Percentiles rank a stretch among this genome's conserved stretches.
These are phyloP conservation scores for Drosophila multiciliata DNA, from an alignment of 2,888 invertebrate species.

Conservation along the genomic window DNA sequence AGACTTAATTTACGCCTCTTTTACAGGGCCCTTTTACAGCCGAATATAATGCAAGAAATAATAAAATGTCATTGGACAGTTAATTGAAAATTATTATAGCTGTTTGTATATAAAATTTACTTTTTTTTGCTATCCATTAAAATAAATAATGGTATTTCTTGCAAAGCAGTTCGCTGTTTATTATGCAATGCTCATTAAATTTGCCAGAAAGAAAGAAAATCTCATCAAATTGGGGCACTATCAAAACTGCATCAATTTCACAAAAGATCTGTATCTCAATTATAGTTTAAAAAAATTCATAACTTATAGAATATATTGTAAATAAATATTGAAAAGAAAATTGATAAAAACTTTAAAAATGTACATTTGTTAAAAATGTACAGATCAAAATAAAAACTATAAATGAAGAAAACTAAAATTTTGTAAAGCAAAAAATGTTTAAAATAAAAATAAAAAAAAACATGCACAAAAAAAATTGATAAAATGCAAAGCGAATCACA, in stretches of 20 bases:
- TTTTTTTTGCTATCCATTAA: not conserved
- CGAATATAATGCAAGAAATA: constrained; percentile 18
- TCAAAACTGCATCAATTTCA: not conserved
- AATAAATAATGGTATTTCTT: not conserved
- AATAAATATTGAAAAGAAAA: not conserved
- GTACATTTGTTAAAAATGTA: not conserved
- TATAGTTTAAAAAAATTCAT: no score
- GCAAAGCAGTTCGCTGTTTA: not conserved
- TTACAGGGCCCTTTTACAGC: constrained; percentile 19
- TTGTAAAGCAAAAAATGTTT: not conserved
- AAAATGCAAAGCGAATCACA: not conserved
- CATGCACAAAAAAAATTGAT: not conserved
- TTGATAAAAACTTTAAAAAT: not conserved
- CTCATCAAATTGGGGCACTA: not conserved
- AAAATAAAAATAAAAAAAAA: not conserved
- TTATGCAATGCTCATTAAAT: not conserved
- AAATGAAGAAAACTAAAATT: not conserved
- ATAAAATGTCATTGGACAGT: constrained; percentile 29
- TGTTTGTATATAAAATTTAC: constrained; percentile 18
- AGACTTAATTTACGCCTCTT: not conserved
- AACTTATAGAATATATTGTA: not conserved
- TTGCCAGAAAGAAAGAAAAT: no score
- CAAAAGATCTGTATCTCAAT: not conserved
- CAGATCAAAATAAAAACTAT: not conserved
- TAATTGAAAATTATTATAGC: constrained; percentile 77